Base-by-base conservation (phyloP, 53 echinoderm and acorn worm genomes). In the Crossaster papposus region DNA sequence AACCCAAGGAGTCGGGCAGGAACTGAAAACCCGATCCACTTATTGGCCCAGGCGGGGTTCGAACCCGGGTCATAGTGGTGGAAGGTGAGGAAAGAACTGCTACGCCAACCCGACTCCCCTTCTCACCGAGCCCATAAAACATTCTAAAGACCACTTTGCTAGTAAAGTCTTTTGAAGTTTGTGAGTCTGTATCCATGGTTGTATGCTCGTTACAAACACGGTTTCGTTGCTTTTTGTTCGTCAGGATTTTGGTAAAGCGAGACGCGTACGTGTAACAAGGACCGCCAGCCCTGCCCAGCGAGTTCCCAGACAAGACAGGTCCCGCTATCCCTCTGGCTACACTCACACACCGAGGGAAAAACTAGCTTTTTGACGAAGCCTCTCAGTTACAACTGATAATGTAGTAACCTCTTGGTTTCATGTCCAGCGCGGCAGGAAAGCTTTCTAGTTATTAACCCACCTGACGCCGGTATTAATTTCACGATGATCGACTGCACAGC, bases 251-350 rank as follows among this genome's bases (percentile, higher is more conserved):
- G 15, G 13, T 52, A 85, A 73, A 85, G 85, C 72, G 31, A 85
- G 85, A 73, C 85, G 54, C 20, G 30, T 73, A 22, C 52, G 52
- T 30, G 30, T 20, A 9, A 50, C 72, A 14, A 51, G 54, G 72
- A 85, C 85, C 2, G 85, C 51, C 5, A 84, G 84, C 73, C 72
- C 84, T 24, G 84, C 84, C 29, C 84, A 33, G 31, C 30, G 84
- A 31, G 20, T 72, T 18, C 9, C 15, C 35, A 85, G 73, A 54
- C 72, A 72, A 73, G 51, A 30, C 22, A 52, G 54, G 22, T 20
- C 85, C 31, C 85, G 17, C 14, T 1, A 85, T 9, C 28, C 72
- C 22, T 73, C 85, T 8, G 58, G 85, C 20, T 70, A 51, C n/a
- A 22, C 85, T 28, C 85, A 7, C 4, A 85, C 85, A 51, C 85